phyloP scores from a whole-genome alignment of 2,797 vertebrate species.

The Kryptolebias ocellatus region DNA sequence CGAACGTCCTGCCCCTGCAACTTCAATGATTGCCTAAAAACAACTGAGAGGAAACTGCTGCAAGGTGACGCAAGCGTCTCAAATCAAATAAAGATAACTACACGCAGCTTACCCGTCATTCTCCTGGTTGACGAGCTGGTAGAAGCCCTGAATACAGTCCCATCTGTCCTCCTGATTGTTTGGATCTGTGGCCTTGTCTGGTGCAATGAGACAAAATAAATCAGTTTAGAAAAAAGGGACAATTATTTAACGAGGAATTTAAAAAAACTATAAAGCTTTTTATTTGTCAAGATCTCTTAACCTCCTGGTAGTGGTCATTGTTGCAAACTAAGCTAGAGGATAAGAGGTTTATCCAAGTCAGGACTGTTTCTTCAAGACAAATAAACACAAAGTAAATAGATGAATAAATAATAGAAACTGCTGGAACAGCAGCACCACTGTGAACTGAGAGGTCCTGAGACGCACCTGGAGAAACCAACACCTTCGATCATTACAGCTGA shows the following conservation, averaged over 20 bases:
- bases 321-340: too few species aligned
- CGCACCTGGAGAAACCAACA: too few species aligned
- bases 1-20: not conserved
- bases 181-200: constrained; percentile 90
- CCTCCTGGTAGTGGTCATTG: too few species aligned
- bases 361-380: too few species aligned
- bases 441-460: too few species aligned
- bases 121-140: constrained; percentile 83
- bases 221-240: not conserved
- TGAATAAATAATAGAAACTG: too few species aligned
- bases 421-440: too few species aligned
- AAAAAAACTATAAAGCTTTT: not conserved
- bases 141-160: constrained; percentile 89
- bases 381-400: too few species aligned
- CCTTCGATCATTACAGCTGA: too few species aligned
- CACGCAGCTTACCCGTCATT: constrained; percentile 79
- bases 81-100: not conserved
- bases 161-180: constrained; percentile 82
- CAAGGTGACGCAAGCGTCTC: not conserved
- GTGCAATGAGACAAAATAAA: not conserved
- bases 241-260: constrained; percentile 13
- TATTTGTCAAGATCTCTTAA: too few species aligned
- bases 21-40: not conserved
- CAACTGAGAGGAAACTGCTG: not conserved
- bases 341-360: too few species aligned